These are phyloP conservation scores for Melospiza georgiana DNA, from an alignment of 2,113 vertebrate species.

Conservation along the genomic window DNA sequence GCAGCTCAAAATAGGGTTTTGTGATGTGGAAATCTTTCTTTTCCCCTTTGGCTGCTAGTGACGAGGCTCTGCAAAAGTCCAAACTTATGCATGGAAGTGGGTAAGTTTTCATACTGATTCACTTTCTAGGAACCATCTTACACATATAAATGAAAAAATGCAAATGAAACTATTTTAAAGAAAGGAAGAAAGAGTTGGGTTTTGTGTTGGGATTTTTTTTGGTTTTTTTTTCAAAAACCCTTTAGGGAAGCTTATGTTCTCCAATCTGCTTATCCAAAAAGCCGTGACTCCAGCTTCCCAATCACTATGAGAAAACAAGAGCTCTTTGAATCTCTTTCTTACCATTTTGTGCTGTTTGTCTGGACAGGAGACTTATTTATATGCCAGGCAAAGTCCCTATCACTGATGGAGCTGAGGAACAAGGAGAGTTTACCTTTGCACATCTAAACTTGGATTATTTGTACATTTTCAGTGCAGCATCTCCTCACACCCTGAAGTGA, in stretches of 20 bases:
- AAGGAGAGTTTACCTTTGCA: not conserved
- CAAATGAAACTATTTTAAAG: slow-evolving; percentile 2
- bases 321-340: not conserved
- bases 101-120: not conserved
- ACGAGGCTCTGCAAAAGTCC: not conserved
- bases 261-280: not conserved
- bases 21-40: not conserved
- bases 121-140: not conserved
- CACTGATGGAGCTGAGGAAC: not conserved
- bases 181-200: not conserved
- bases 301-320: not conserved
- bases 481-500: not conserved
- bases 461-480: not conserved
- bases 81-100: not conserved
- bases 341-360: not conserved
- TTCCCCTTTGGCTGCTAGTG: not conserved
- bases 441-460: not conserved
- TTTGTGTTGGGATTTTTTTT: not conserved
- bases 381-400: not conserved
- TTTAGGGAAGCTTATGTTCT: not conserved
- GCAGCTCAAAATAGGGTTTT: not conserved
- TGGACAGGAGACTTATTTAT: not conserved
- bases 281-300: not conserved
- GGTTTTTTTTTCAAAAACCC: too few species aligned
- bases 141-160: not conserved